Percentiles rank a stretch among this genome's conserved stretches.
Conservation (phyloP, 2,888 invertebrate species). For the Congeria kusceri region DNA sequence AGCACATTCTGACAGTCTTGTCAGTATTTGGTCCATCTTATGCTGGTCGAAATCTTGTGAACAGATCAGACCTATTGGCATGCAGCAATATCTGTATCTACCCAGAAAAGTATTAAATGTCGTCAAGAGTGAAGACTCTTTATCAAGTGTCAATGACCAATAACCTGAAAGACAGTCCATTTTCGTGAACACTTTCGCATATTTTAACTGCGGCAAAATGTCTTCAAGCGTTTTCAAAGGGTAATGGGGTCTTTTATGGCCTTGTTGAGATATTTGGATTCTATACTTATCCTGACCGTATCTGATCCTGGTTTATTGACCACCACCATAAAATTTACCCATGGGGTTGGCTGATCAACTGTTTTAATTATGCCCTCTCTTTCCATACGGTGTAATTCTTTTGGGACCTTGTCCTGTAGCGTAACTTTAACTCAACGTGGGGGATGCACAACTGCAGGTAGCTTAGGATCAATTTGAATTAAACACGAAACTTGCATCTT, state of each 20-base stretch:
- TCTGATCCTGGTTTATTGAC: slow-evolving; percentile 12
- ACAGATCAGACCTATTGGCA: slow-evolving; percentile 13
- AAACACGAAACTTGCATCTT: slow-evolving; percentile 4
- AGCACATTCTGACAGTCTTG: slow-evolving; percentile 10
- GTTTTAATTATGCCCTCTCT: slow-evolving; percentile 11
- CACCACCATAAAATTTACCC: slow-evolving; percentile 42
- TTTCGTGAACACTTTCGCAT: slow-evolving; percentile 22
- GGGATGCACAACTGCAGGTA: slow-evolving; percentile 21
- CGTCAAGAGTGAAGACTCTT: slow-evolving; percentile 12
- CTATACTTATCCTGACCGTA: slow-evolving; percentile 14
- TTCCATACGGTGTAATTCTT: slow-evolving; percentile 23
- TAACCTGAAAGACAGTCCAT: slow-evolving; percentile 17
- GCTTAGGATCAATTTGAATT: slow-evolving; percentile 20
- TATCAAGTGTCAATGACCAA: slow-evolving; percentile 17
- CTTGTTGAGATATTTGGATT: slow-evolving; percentile 12
- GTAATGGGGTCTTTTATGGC: slow-evolving; percentile 20
- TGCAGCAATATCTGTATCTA: slow-evolving; percentile 12
- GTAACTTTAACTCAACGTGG: slow-evolving; percentile 25
- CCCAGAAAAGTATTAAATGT: slow-evolving; percentile 19
- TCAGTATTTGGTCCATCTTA: slow-evolving; percentile 9
- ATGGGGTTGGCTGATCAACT: slow-evolving; percentile 13
- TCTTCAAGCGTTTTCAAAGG: slow-evolving; percentile 31
- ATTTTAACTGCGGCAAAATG: slow-evolving; percentile 14
- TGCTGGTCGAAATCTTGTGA: slow-evolving; percentile 16
- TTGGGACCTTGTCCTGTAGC: slow-evolving; percentile 14